Percentiles rank a stretch among this genome's conserved stretches.
phyloP scores from a whole-genome alignment of 2,797 vertebrate species.

The Alfaro cultratus region DNA sequence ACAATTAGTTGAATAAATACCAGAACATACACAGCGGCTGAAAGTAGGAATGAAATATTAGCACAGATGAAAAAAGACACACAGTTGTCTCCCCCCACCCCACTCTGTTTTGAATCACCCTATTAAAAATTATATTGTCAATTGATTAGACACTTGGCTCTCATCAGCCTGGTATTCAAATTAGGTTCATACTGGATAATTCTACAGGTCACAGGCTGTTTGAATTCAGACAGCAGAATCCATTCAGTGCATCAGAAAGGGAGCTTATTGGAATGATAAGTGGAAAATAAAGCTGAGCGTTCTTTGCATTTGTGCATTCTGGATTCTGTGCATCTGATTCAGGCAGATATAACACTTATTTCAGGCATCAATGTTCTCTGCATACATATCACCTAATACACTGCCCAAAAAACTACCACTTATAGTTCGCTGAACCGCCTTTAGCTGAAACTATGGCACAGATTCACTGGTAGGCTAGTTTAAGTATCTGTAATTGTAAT shows the following conservation, averaged over 20 bases:
- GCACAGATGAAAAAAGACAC: background rate
- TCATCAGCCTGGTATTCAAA: constrained; percentile 9
- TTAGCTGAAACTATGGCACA: background rate
- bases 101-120: background rate
- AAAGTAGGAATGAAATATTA: constrained; percentile 17
- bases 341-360: background rate
- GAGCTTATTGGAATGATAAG: background rate
- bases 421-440: background rate
- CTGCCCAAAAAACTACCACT: background rate
- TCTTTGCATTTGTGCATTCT: background rate
- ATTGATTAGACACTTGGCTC: constrained; percentile 18
- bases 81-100: background rate
- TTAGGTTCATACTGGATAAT: constrained; percentile 17
- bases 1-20: constrained; percentile 7
- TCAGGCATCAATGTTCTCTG: background rate
- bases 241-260: background rate
- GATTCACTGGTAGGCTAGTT: too few relatives aligned
- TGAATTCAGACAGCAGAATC: background rate
- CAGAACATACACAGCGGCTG: constrained; percentile 11
- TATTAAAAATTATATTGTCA: constrained; percentile 11
- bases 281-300: constrained; percentile 1
- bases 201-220: constrained; percentile 14
- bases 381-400: background rate
- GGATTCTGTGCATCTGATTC: background rate
- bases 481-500: background rate